A percentile compares a stretch with the other conserved stretches of the same genome.
Evolutionary conservation across 1,140 invertebrate genomes (phyloP).

Genomic region (Monochamus saltuarius): DNA sequence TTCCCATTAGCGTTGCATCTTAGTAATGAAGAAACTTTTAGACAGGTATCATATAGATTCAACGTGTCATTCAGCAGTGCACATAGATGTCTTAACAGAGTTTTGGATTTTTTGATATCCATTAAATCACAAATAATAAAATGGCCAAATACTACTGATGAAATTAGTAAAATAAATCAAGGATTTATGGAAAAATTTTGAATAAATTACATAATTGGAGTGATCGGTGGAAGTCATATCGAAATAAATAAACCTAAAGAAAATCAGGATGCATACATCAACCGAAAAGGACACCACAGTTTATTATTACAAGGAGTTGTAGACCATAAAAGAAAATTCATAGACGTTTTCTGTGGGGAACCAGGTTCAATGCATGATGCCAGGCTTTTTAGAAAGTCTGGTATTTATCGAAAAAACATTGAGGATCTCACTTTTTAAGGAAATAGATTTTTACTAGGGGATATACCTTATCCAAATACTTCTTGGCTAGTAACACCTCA

Average conservation of each 20-base stretch:
- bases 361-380: conserved; percentile 32
- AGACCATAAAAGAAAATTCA: conserved; percentile 32
- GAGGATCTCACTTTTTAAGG: conserved; percentile 19
- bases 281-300: conserved; percentile 36
- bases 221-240: conserved; percentile 36
- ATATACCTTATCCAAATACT: conserved; percentile 35
- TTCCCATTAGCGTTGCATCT: too few relatives aligned
- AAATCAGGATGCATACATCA: conserved; percentile 27
- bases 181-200: too few relatives aligned
- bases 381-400: conserved; percentile 25
- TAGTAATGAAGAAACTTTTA: too few relatives aligned
- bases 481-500: conserved; percentile 28
- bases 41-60: too few relatives aligned
- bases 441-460: conserved; percentile 31
- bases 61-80: too few relatives aligned
- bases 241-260: conserved; percentile 28
- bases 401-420: conserved; percentile 17
- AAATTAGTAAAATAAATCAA: too few relatives aligned
- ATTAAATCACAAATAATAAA: too few relatives aligned
- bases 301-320: conserved; percentile 34
- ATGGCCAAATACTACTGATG: too few relatives aligned
- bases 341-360: conserved; percentile 29
- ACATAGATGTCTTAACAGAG: too few relatives aligned
- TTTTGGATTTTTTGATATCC: too few relatives aligned
- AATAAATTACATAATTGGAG: conserved; percentile 20